Evolutionary conservation across 2,888 invertebrate genomes (phyloP).

Genomic region (Agriopis marginaria): DNA sequence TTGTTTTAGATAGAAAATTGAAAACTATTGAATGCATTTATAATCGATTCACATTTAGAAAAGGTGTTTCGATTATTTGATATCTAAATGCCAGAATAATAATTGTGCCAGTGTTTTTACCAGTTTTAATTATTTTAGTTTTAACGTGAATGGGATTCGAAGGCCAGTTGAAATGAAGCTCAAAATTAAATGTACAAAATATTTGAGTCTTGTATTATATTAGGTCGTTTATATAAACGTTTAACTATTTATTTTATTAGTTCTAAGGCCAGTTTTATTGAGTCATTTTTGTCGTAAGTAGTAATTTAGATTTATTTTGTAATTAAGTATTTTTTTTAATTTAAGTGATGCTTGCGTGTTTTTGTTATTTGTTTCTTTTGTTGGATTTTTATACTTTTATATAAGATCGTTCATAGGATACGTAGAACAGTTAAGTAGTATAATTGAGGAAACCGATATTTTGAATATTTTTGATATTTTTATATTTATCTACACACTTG

Average conservation of each 20-base stretch:
- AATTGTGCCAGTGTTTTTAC: conserved; percentile 66
- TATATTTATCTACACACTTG: not conserved
- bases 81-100: conserved; percentile 54
- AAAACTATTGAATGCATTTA: conserved; percentile 33
- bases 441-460: conserved; percentile 15
- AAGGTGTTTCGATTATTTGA: conserved; percentile 16
- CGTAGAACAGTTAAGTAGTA: conserved; percentile 12
- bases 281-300: conserved; percentile 69
- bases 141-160: conserved; percentile 68
- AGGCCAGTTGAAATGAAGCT: conserved; percentile 82
- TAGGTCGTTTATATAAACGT: conserved; percentile 32
- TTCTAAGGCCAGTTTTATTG: conserved; percentile 80
- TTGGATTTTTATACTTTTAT: conserved; percentile 70
- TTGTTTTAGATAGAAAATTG: conserved; percentile 36
- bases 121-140: conserved; percentile 61
- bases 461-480: conserved; percentile 5
- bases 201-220: conserved; percentile 46
- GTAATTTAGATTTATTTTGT: conserved; percentile 35
- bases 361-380: conserved; percentile 76
- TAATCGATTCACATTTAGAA: conserved; percentile 23
- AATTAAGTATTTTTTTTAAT: conserved; percentile 50
- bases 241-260: conserved; percentile 82
- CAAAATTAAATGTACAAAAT: conserved; percentile 83
- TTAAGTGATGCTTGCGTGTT: conserved; percentile 64
- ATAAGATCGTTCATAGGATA: conserved; percentile 55